Percentiles rank a stretch among this genome's conserved stretches.
phyloP scores from a whole-genome alignment of 2,113 vertebrate species.

The Chiloscyllium plagiosum region DNA sequence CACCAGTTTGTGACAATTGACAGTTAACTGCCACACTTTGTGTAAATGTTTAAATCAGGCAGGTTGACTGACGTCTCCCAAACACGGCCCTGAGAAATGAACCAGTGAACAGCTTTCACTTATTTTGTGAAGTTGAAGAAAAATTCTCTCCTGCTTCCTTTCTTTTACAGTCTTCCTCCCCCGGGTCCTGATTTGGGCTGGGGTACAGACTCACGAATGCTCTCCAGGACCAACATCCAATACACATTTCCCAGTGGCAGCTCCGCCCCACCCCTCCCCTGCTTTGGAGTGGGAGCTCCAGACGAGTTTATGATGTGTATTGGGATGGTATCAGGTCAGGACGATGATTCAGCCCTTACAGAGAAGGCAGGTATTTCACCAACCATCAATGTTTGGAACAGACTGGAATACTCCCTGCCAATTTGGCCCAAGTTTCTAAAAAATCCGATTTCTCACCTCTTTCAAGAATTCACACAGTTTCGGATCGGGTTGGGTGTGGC shows the following conservation, averaged over 20 bases:
- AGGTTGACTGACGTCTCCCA: too few relatives aligned
- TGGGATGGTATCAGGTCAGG: too few relatives aligned
- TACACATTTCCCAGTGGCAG: neutral
- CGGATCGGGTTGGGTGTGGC: neutral
- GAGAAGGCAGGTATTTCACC: neutral
- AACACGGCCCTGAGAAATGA: too few relatives aligned
- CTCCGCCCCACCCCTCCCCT: neutral
- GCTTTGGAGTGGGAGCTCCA: neutral
- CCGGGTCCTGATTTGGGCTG: neutral
- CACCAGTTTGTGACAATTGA: too few relatives aligned
- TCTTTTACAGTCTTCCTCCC: neutral
- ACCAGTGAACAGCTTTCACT: too few relatives aligned
- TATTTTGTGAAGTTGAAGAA: too few relatives aligned
- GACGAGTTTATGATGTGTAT: neutral
- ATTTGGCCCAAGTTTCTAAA: neutral
- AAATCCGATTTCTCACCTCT: neutral
- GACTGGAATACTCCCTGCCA: too few relatives aligned
- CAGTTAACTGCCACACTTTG: too few relatives aligned
- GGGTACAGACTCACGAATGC: neutral
- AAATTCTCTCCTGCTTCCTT: neutral
- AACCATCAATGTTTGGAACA: neutral
- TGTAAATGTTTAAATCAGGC: too few relatives aligned
- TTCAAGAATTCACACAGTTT: neutral
- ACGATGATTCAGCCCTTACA: too few relatives aligned
- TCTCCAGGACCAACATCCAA: neutral